Evolutionary conservation across 2,888 invertebrate genomes (phyloP).

Genomic region (Branchipolynoe longqiensis): DNA sequence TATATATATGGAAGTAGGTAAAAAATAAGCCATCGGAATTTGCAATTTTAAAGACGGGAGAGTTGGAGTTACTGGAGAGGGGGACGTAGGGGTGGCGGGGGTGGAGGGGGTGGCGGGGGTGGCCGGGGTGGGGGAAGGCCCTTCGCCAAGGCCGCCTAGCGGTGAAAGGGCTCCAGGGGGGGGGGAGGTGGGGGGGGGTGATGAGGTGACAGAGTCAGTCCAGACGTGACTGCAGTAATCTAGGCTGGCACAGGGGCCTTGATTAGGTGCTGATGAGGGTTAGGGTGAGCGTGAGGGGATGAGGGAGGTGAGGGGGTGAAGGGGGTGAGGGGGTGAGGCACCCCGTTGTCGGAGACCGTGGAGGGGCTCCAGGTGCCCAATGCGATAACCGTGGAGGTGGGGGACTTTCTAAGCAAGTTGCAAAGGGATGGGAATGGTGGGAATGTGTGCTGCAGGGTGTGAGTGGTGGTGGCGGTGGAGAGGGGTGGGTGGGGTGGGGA

Average conservation of each 20-base stretch:
- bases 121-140: too few species aligned
- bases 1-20: too few species aligned
- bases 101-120: too few species aligned
- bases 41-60: too few species aligned
- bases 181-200: not conserved
- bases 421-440: not conserved
- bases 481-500: not conserved
- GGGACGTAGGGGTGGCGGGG: too few species aligned
- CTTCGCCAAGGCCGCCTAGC: too few species aligned
- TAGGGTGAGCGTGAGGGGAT: too few species aligned
- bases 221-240: conserved; percentile 20
- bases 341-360: not conserved
- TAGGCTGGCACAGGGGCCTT: conserved; percentile 34
- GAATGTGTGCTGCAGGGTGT: not conserved
- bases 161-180: not conserved
- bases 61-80: too few species aligned
- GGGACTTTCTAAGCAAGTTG: not conserved
- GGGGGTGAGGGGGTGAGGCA: conserved; percentile 12
- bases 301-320: not conserved
- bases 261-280: conserved; percentile 41
- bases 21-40: too few species aligned
- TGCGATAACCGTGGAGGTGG: conserved; percentile 19
- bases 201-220: not conserved
- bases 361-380: conserved; percentile 30
- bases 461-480: conserved; percentile 3